Base-by-base conservation (phyloP, 1,140 invertebrate species). In the Periplaneta americana region DNA sequence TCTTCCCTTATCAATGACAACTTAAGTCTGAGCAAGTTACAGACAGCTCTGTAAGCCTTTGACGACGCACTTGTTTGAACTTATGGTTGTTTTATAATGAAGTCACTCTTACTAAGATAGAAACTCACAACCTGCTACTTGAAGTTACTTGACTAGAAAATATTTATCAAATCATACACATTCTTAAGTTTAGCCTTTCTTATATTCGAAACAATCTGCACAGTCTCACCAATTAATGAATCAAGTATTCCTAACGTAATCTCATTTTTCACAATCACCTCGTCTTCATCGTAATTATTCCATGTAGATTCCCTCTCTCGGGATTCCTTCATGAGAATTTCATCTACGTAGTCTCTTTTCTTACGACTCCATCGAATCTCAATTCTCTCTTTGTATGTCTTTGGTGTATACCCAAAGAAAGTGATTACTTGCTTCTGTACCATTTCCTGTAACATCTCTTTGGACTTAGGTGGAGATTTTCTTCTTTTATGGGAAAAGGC, bases 281-380 rank as follows among this genome's bases (percentile, higher is more conserved):
- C 93, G 85, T 95, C 94, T 32, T 91, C 88, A 85, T 93, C 92
- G 85, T 93, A 95, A 84, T 93, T 92, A 0, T 93, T 92, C 94
- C 94, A 95, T 77, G 92, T 90, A 9, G 90, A 87, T 86, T 95
- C 94, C 84, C 95, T 93, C 35, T 91, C 91, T 81, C 92, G 91
- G 28, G 93, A 89, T 86, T 95, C 94, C 74, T 91, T 87, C 3
- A 94, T 91, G 37, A 95, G 86, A 74, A 95, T 87, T 83, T 93
- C 92, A 86, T 95, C 94, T 0, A 95, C 93, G 81, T 92, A 89
- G 84, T 95, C 94, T 39, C 93, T 88, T 84, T 93, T 92, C 86
- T 95, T 95, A 17, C 92, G 88, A 80, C 92, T 91, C 90, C 92
- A 93, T 84, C 91, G 90, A 85, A 93, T 92, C 34, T 92, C 92